These are phyloP conservation scores for Eudasyphora cyanicolor DNA, from an alignment of 2,888 invertebrate species.

Conservation along the genomic window DNA sequence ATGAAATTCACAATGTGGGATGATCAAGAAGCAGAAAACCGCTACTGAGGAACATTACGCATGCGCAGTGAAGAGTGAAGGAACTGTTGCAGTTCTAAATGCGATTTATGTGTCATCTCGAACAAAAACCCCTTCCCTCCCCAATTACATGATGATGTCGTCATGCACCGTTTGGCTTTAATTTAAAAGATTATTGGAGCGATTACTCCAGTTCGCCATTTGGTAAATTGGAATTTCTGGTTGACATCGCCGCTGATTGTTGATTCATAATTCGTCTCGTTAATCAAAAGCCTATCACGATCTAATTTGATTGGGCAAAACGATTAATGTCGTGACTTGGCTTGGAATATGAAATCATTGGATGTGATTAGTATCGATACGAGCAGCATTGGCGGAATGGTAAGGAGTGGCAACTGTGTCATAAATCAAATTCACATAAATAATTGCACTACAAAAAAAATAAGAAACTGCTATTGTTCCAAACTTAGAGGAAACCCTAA, in stretches of 20 bases:
- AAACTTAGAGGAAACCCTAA: too few species aligned
- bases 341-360: neutral
- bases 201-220: neutral
- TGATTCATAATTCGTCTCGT: neutral
- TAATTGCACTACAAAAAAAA: neutral
- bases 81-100: neutral
- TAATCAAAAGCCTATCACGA: neutral
- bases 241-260: neutral
- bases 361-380: neutral
- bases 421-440: neutral
- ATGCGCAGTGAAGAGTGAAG: neutral
- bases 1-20: neutral
- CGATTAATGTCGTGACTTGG: conserved; percentile 10
- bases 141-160: neutral
- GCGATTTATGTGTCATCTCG: too few species aligned
- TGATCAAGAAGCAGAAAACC: conserved; percentile 21
- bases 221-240: neutral
- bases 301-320: conserved; percentile 5
- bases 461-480: too few species aligned
- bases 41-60: neutral
- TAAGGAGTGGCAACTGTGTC: conserved; percentile 18
- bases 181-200: neutral
- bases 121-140: neutral
- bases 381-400: neutral
- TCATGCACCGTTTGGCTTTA: neutral